A percentile compares a stretch with the other conserved stretches of the same genome.
Conservation (phyloP, 53 echinoderm and acorn worm species). For the Paracentrotus lividus region DNA sequence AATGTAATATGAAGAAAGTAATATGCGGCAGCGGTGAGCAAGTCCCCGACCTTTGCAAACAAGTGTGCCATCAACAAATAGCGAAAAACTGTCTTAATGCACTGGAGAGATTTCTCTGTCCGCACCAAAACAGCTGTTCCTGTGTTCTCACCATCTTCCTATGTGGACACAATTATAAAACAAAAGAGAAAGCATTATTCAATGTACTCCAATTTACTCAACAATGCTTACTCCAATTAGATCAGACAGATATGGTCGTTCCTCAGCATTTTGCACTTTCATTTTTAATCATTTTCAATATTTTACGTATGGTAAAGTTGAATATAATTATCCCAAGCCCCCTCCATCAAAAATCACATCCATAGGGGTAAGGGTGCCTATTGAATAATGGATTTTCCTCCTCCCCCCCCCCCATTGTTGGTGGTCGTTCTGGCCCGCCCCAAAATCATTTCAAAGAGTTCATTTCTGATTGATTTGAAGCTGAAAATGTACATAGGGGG, state of each 20-base stretch:
- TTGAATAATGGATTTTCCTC: too few species aligned
- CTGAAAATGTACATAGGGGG: too few species aligned
- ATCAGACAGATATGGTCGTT: conserved; percentile 28
- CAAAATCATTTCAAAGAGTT: too few species aligned
- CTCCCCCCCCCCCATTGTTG: too few species aligned
- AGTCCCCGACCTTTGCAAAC: conserved; percentile 42
- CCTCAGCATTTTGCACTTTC: conserved; percentile 41
- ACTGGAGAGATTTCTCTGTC: conserved; percentile 36
- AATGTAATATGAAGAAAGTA: conserved; percentile 37
- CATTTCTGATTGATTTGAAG: too few species aligned
- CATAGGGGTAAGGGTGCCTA: too few species aligned
- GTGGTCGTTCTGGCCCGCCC: too few species aligned
- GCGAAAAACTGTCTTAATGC: conserved; percentile 13
- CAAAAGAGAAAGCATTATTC: neutral
- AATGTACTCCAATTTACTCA: conserved; percentile 49
- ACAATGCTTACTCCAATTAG: conserved; percentile 44
- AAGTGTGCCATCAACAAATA: conserved; percentile 9
- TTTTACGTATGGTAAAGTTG: conserved; percentile 45
- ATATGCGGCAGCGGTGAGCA: conserved; percentile 33
- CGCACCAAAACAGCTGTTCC: conserved; percentile 24
- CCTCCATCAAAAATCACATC: neutral
- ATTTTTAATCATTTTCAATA: conserved; percentile 26
- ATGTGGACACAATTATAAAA: conserved; percentile 20
- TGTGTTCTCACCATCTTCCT: conserved; percentile 27
- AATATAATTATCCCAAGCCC: conserved; percentile 47